Evolutionary conservation across 2,888 invertebrate genomes (phyloP).

Genomic region (Nymphalis urticae): DNA sequence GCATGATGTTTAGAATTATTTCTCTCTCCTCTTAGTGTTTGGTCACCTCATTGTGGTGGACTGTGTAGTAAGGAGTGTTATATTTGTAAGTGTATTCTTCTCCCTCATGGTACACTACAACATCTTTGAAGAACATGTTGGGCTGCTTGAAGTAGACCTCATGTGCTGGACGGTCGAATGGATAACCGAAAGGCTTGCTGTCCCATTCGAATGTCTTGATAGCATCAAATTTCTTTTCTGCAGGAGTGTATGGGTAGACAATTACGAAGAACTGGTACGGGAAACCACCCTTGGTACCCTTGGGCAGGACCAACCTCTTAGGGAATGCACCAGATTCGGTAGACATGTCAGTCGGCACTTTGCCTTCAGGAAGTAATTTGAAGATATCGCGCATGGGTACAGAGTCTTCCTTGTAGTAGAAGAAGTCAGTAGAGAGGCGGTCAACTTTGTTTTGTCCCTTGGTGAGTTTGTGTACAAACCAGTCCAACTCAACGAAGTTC

Average conservation of each 20-base stretch:
- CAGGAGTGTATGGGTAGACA: conserved; percentile 77
- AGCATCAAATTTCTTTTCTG: conserved; percentile 54
- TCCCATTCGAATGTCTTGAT: conserved; percentile 63
- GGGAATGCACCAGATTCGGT: conserved; percentile 83
- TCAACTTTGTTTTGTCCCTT: conserved; percentile 84
- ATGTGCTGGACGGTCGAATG: conserved; percentile 79
- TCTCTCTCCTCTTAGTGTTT: conserved; percentile 50
- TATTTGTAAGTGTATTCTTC: conserved; percentile 57
- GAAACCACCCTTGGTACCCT: conserved; percentile 85
- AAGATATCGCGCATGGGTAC: conserved; percentile 82
- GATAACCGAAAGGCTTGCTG: conserved; percentile 80
- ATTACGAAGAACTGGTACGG: conserved; percentile 84
- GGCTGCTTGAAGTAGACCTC: conserved; percentile 74
- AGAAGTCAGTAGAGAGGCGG: conserved; percentile 84
- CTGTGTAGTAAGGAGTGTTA: conserved; percentile 50
- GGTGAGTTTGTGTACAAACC: conserved; percentile 80
- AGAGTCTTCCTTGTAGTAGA: conserved; percentile 83
- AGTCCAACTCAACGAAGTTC: conserved; percentile 84
- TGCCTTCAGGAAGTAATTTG: conserved; percentile 78
- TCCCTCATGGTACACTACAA: conserved; percentile 77
- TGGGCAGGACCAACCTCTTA: conserved; percentile 86
- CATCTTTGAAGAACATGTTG: conserved; percentile 83
- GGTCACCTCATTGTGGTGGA: conserved; percentile 47
- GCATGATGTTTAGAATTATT: conserved; percentile 34
- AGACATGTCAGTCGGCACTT: conserved; percentile 78